These are phyloP conservation scores for Distichodus sexfasciatus DNA, from an alignment of 2,797 vertebrate species.

Conservation along the genomic window DNA sequence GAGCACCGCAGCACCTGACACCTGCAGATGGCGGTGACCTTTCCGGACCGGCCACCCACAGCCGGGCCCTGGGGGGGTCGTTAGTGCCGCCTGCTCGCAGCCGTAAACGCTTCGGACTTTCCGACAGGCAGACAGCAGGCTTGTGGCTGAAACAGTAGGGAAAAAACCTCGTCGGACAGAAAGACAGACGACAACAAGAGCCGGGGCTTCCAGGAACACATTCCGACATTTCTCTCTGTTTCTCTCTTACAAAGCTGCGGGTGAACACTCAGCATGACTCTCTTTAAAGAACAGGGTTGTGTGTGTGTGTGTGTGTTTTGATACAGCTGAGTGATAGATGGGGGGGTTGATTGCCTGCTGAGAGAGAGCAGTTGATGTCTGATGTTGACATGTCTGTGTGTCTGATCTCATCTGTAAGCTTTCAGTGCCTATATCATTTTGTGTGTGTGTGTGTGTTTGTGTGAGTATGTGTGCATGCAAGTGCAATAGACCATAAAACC, in stretches of 20 bases:
- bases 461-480: too few relatives aligned
- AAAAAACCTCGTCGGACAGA: too few relatives aligned
- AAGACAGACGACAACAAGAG: too few relatives aligned
- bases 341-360: not conserved
- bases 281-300: too few relatives aligned
- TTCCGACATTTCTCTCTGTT: too few relatives aligned
- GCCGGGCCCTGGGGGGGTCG: constrained; percentile 1
- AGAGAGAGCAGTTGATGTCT: constrained; percentile 16
- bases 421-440: constrained; percentile 14
- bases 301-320: too few relatives aligned
- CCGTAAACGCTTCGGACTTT: not conserved
- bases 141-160: not conserved
- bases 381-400: constrained; percentile 28
- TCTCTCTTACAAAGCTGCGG: too few relatives aligned
- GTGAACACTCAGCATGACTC: too few relatives aligned
- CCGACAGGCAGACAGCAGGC: not conserved
- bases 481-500: constrained; percentile 1
- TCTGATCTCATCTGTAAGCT: constrained; percentile 12
- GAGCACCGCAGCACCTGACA: constrained; percentile 2
- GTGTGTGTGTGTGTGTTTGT: too few relatives aligned
- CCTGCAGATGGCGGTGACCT: constrained; percentile 19
- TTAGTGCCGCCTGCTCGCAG: not conserved
- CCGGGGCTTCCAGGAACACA: too few relatives aligned
- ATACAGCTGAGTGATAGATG: not conserved
- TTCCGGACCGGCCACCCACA: not conserved